Evolutionary conservation across 2,888 invertebrate species (phyloP), one percentile per base, ranked within the genome.

Genomic region (Pandemis heparana): DNA sequence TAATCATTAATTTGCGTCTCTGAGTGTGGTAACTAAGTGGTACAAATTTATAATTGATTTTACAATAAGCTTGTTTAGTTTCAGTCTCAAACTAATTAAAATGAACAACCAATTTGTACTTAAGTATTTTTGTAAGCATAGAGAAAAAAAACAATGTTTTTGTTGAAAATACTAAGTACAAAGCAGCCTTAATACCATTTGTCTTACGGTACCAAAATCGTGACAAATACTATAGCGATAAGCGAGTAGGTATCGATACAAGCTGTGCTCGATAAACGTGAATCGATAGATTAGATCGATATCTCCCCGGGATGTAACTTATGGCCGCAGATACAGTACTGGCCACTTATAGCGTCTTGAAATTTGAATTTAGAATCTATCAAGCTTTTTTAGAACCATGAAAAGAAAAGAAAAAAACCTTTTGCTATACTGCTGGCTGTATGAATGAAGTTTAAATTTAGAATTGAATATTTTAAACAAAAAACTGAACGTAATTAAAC

Each of bases 191-290:
- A 82, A 82, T 75, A 75, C 76, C 76, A 79, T 78, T 77, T 76
- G 78, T 79, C 76, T 48, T 75, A 75, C 77, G 79, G 80, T 79
- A 85, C 81, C 78, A 79, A 81, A 81, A 85, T 92, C 92, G 92
- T 92, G 92, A 93, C 92, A 92, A 92, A 92, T 91, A 87, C 87
- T 75, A 81, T 83, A 88, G 88, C 88, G 90, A 90, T 90, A 90
- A 84, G 78, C 79, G 81, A 78, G 79, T 85, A 89, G 77, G 79
- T 85, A 89, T 89, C 87, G 89, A 88, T 88, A 89, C 86, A 85
- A 86, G 83, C 83, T 81, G 81, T 85, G 84, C 83, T 88, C 88
- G 90, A 90, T 90, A 90, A 89, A 90, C 89, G 87, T 89, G 88
- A 83, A 89, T 87, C 89, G 88, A 89, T 86, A 89, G 90, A 91